Evolutionary conservation across 2,888 invertebrate species (phyloP).

Genomic region (Rugalucina vietnamica): DNA sequence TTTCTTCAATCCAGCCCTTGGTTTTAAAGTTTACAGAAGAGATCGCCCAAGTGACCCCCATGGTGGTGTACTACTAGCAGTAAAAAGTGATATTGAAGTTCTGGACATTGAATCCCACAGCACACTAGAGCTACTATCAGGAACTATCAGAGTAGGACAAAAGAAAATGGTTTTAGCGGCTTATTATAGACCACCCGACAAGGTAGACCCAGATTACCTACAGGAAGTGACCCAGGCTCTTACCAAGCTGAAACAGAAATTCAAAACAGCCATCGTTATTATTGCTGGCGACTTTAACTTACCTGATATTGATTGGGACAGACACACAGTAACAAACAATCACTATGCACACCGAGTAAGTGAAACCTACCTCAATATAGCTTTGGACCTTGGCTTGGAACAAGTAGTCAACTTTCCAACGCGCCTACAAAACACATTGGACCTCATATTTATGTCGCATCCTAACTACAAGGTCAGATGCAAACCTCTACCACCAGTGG

Average conservation of each 20-base stretch:
- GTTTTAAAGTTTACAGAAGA: no score
- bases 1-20: no score
- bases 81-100: background rate
- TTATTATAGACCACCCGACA: background rate
- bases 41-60: constrained; percentile 16
- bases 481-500: constrained; percentile 41
- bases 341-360: background rate
- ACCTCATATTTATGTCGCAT: constrained; percentile 46
- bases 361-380: background rate
- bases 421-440: constrained; percentile 43
- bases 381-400: constrained; percentile 8
- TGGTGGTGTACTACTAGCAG: constrained; percentile 17
- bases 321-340: no score
- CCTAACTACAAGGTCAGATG: constrained; percentile 35
- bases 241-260: no score
- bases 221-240: no score
- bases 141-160: background rate
- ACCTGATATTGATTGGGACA: no score
- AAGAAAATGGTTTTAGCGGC: background rate
- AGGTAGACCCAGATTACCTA: no score
- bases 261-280: no score
- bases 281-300: no score
- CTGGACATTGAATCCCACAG: background rate
- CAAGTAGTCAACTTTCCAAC: constrained; percentile 49
- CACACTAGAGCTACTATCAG: background rate